These are phyloP conservation scores for Shargacucullia verbasci DNA, from an alignment of 2,888 invertebrate genomes.

Conservation along the genomic window DNA sequence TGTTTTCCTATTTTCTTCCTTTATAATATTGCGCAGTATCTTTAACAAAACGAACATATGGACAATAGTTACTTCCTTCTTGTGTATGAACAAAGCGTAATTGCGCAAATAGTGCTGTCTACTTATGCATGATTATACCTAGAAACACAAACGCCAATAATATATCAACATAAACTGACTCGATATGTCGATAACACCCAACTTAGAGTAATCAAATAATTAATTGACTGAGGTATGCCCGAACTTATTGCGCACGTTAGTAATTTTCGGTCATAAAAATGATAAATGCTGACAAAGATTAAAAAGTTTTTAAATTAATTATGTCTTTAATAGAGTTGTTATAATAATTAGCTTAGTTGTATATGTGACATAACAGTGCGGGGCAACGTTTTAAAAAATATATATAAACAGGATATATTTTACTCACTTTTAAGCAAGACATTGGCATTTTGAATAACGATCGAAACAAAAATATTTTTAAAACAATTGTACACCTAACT, in stretches of 20 bases:
- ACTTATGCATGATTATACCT: slow-evolving; percentile 32
- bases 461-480: slow-evolving; percentile 15
- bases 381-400: no score
- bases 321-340: slow-evolving; percentile 27
- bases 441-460: no score
- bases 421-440: no score
- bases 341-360: slow-evolving; percentile 22
- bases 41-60: slow-evolving; percentile 35
- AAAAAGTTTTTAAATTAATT: slow-evolving; percentile 19
- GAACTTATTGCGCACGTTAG: slow-evolving; percentile 24
- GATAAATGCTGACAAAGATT: slow-evolving; percentile 21
- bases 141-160: slow-evolving; percentile 9
- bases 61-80: slow-evolving; percentile 38
- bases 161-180: slow-evolving; percentile 20
- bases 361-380: no score
- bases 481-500: slow-evolving; percentile 36
- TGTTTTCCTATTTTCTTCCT: slow-evolving; percentile 13
- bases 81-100: slow-evolving; percentile 53
- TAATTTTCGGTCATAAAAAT: slow-evolving; percentile 45
- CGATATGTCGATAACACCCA: slow-evolving; percentile 2
- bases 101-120: slow-evolving; percentile 50
- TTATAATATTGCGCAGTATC: slow-evolving; percentile 25
- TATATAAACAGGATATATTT: slow-evolving; percentile 1
- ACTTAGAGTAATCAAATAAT: slow-evolving; percentile 26
- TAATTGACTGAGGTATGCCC: slow-evolving; percentile 30